These are phyloP conservation scores for Yponomeuta cagnagella DNA, from an alignment of 2,888 invertebrate genomes.

Conservation along the genomic window DNA sequence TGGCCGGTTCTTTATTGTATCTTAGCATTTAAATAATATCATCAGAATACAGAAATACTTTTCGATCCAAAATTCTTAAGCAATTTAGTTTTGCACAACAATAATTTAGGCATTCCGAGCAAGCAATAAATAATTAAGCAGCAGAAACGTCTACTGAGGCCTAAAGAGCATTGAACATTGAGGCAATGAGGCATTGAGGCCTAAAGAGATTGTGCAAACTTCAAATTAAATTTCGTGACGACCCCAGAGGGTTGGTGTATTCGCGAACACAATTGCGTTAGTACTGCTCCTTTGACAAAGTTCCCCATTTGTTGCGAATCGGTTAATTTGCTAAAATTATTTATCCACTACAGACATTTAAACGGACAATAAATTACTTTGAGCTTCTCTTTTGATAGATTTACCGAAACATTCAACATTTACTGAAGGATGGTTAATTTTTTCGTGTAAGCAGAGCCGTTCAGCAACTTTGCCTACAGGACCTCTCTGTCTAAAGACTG, in stretches of 20 bases:
- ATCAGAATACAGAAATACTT: too few relatives aligned
- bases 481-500: not conserved
- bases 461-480: not conserved
- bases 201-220: slow-evolving; percentile 6
- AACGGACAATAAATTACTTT: not conserved
- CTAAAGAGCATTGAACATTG: too few relatives aligned
- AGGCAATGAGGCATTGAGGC: too few relatives aligned
- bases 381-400: not conserved
- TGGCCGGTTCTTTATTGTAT: too few relatives aligned
- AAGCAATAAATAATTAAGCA: not conserved
- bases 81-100: too few relatives aligned
- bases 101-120: too few relatives aligned
- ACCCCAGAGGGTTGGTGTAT: not conserved
- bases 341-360: not conserved
- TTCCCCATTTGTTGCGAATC: slow-evolving; percentile 3
- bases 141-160: not conserved
- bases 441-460: not conserved
- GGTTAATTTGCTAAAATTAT: slow-evolving; percentile 3
- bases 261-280: not conserved
- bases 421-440: not conserved
- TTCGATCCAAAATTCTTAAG: too few relatives aligned
- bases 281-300: slow-evolving; percentile 1
- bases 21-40: too few relatives aligned
- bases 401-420: not conserved
- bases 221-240: not conserved